Base-by-base conservation (phyloP, 2,113 vertebrate species). In the Paedocypris sp. region DNA sequence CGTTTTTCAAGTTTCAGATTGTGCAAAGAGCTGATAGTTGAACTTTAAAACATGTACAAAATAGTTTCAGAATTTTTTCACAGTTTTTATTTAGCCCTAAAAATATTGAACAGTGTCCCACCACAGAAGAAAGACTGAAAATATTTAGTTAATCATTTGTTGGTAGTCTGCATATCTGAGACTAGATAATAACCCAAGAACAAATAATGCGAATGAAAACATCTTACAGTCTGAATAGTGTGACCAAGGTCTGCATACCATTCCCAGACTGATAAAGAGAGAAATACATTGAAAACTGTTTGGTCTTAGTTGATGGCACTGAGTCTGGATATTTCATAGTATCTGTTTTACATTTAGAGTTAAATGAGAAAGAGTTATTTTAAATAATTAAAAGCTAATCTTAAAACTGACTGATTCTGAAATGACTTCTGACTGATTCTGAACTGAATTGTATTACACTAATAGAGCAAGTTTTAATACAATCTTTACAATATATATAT, bases 121-220 rank as follows among this genome's bases (percentile, higher is more conserved):
- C 20, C 19, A 36, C 23, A 35, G 36, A 56, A 35, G 26, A 36
- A 62, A 41, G 35, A 39, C 41, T 38, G 47, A 35, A 31, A 12
- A 49, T 18, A 9, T 53, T 36, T 41, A 45, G 67, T 63, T 69
- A 69, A 69, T 73, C 46, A 67, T 73, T 73, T 66, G 54, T 69
- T 60, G 53, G 51, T 47, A 46, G 19, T 64, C 29, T 8, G 62
- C 38, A 31, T 73, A 64, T 73, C 59, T 64, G 15, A 32, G n/a
- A 29, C 31, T 71, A 67, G 58, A 63, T 73, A 63, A 63, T 31
- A 42, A 58, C 39, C 22, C 20, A 54, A 62, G 52, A 59, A 62
- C 66, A 69, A 60, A 63, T 48, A 43, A 22, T 59, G 46, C 18
- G 42, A 42, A 2, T 56, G 59, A 50, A 69, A 66, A 54, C 51